Conservation (phyloP, 2,113 vertebrate species). For the Chionis minor region DNA sequence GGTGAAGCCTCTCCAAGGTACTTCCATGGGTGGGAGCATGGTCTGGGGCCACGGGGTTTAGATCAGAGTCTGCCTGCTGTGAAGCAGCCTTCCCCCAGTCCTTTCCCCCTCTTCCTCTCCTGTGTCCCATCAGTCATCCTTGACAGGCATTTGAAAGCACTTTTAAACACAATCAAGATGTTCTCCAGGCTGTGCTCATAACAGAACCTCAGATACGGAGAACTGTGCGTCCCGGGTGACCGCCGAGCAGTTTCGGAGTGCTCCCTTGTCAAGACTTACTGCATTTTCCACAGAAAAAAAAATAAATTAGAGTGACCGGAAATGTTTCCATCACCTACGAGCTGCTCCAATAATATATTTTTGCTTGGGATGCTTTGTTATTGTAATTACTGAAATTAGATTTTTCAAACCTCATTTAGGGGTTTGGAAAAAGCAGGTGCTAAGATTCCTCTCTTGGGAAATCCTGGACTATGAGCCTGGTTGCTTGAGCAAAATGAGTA, state of each 20-base stretch:
- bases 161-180: not conserved
- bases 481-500: not conserved
- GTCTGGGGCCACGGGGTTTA: rapidly evolving
- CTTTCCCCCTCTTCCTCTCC: not conserved
- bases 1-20: rapidly evolving
- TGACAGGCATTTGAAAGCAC: not conserved
- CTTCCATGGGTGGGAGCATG: rapidly evolving
- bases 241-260: not conserved
- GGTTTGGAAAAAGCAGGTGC: not conserved
- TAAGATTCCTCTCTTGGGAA: not conserved
- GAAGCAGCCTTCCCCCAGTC: not conserved
- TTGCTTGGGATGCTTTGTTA: not conserved
- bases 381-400: not conserved
- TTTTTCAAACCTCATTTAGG: not conserved
- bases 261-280: not conserved
- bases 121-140: not conserved
- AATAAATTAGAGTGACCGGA: not conserved
- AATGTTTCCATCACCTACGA: not conserved
- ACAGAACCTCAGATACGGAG: not conserved
- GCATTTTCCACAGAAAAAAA: not conserved
- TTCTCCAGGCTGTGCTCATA: not conserved
- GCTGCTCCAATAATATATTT: not conserved
- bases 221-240: not conserved
- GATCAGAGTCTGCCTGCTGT: not conserved
- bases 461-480: not conserved